Evolutionary conservation across 2,797 vertebrate species (phyloP).

Genomic region (Myotis vivesi): DNA sequence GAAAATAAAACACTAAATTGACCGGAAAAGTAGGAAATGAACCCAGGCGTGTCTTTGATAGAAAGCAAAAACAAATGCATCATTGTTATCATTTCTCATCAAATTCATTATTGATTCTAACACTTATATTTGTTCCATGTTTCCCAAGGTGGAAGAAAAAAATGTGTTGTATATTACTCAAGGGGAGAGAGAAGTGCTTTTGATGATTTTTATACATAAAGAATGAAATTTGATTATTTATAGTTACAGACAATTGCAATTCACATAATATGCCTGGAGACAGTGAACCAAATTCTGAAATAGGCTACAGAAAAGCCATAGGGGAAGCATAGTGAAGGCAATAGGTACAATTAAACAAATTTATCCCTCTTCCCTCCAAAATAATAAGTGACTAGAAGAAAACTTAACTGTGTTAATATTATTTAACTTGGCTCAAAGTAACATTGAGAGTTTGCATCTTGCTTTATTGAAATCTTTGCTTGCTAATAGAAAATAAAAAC

Average conservation of each 20-base stretch:
- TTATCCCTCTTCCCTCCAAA: background rate
- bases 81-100: slow-evolving; percentile 75
- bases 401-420: background rate
- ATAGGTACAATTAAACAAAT: background rate
- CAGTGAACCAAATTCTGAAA: background rate
- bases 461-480: background rate
- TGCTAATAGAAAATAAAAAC: slow-evolving; percentile 4
- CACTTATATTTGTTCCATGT: slow-evolving; percentile 56
- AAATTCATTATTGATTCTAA: slow-evolving; percentile 76
- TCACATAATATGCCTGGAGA: slow-evolving; percentile 21
- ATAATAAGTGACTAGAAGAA: background rate
- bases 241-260: slow-evolving; percentile 44
- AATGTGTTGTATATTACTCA: slow-evolving; percentile 53
- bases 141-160: slow-evolving; percentile 56
- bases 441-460: background rate
- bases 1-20: slow-evolving; percentile 67
- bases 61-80: slow-evolving; percentile 71
- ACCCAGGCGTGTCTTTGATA: slow-evolving; percentile 66
- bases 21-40: slow-evolving; percentile 67
- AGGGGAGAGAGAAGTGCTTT: slow-evolving; percentile 47
- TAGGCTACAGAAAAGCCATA: background rate
- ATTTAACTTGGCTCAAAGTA: background rate
- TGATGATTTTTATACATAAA: slow-evolving; percentile 59
- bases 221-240: slow-evolving; percentile 60
- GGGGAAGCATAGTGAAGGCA: background rate